Evolutionary conservation across 53 echinoderm and acorn worm species (phyloP).

Genomic region (Crossaster papposus): DNA sequence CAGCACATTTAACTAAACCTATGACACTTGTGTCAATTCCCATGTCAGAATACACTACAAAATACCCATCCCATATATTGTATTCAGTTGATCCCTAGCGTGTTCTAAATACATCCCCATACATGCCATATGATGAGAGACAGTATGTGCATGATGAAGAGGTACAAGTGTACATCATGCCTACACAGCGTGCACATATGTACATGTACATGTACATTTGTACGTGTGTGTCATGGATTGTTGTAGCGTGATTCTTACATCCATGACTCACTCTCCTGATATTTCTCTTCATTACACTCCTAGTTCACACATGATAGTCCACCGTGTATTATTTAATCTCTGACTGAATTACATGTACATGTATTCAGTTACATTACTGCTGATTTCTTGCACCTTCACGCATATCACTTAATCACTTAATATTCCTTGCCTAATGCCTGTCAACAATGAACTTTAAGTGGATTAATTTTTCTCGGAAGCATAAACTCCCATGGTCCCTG

Average conservation of each 20-base stretch:
- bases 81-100: no score
- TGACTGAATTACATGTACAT: background rate
- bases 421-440: background rate
- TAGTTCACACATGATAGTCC: background rate
- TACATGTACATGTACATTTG: background rate
- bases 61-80: no score
- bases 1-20: background rate
- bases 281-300: background rate
- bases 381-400: background rate
- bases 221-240: background rate
- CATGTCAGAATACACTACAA: no score
- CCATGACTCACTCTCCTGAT: conserved; percentile 18
- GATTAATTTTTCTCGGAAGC: background rate
- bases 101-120: no score
- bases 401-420: background rate
- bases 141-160: background rate
- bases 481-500: background rate
- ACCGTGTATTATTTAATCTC: background rate
- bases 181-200: background rate
- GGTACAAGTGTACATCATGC: background rate
- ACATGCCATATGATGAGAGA: no score
- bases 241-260: background rate
- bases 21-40: background rate
- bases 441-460: background rate
- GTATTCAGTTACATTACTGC: background rate